Percentiles rank a stretch among this genome's conserved stretches.
Evolutionary conservation across 2,888 invertebrate genomes (phyloP).

Genomic region (Thera obeliscata): DNA sequence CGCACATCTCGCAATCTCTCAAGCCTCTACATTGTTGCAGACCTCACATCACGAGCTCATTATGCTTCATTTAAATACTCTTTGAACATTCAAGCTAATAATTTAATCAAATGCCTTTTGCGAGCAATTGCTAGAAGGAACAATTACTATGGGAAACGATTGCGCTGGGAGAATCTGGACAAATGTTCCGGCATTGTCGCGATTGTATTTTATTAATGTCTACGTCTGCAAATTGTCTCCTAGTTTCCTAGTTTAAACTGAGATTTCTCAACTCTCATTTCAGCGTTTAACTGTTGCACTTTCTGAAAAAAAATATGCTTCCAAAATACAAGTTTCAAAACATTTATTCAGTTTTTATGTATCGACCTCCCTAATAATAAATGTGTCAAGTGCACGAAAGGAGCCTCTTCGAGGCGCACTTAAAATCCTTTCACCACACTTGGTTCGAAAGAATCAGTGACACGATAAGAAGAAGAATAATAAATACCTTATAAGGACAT

Average conservation of each 20-base stretch:
- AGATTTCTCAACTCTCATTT: too few species aligned
- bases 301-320: too few species aligned
- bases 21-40: background rate
- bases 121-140: conserved; percentile 40
- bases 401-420: too few species aligned
- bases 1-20: background rate
- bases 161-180: conserved; percentile 46
- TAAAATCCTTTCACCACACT: too few species aligned
- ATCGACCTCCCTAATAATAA: too few species aligned
- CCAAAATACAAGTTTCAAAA: too few species aligned
- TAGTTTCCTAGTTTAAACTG: conserved; percentile 29
- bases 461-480: too few species aligned
- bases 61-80: conserved; percentile 10
- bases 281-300: too few species aligned
- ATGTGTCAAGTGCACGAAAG: too few species aligned
- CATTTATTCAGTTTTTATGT: too few species aligned
- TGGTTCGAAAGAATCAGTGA: too few species aligned
- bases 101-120: conserved; percentile 62
- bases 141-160: conserved; percentile 49
- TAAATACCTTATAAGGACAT: too few species aligned
- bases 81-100: conserved; percentile 51
- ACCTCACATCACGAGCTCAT: conserved; percentile 1
- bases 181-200: conserved; percentile 30
- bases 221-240: conserved; percentile 47
- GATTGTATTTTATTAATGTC: conserved; percentile 45